A percentile compares a stretch with the other conserved stretches of the same genome.
phyloP scores from a whole-genome alignment of 2,797 vertebrate genomes.

The Echeneis naucrates region DNA sequence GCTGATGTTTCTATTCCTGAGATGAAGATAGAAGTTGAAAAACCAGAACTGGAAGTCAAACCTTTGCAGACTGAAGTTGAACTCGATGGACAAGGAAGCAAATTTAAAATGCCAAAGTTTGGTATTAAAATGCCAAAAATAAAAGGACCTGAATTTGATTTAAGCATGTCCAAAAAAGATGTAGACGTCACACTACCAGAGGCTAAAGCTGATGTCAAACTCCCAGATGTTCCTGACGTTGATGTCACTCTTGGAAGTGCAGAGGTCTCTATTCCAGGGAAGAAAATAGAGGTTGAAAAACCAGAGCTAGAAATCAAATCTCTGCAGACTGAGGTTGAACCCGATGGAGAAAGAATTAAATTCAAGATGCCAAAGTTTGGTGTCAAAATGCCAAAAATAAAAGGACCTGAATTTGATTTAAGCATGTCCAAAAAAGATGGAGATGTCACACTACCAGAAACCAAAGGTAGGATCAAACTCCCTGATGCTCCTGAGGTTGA shows the following conservation, averaged over 20 bases:
- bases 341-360: slow-evolving; percentile 41
- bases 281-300: too few relatives aligned
- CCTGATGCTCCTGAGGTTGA: slow-evolving; percentile 38
- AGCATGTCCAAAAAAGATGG: slow-evolving; percentile 45
- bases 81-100: too few relatives aligned
- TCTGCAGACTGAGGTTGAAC: too few relatives aligned
- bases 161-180: slow-evolving; percentile 32
- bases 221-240: slow-evolving; percentile 3
- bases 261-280: too few relatives aligned
- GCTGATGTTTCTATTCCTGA: slow-evolving; percentile 29
- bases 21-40: slow-evolving; percentile 29
- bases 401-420: slow-evolving; percentile 41
- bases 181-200: slow-evolving; percentile 19
- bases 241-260: slow-evolving; percentile 16
- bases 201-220: slow-evolving; percentile 18
- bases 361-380: slow-evolving; percentile 44
- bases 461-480: slow-evolving; percentile 37
- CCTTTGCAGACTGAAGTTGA: background rate
- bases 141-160: slow-evolving; percentile 43
- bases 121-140: slow-evolving; percentile 29
- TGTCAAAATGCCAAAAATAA: slow-evolving; percentile 44
- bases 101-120: slow-evolving; percentile 4
- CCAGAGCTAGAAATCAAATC: slow-evolving; percentile 27
- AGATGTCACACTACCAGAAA: slow-evolving; percentile 43
- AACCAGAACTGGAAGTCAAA: slow-evolving; percentile 28